A percentile compares a stretch with the other conserved stretches of the same genome.
These are phyloP conservation scores for Listronotus bonariensis DNA, from an alignment of 1,140 invertebrate genomes.

Conservation along the genomic window DNA sequence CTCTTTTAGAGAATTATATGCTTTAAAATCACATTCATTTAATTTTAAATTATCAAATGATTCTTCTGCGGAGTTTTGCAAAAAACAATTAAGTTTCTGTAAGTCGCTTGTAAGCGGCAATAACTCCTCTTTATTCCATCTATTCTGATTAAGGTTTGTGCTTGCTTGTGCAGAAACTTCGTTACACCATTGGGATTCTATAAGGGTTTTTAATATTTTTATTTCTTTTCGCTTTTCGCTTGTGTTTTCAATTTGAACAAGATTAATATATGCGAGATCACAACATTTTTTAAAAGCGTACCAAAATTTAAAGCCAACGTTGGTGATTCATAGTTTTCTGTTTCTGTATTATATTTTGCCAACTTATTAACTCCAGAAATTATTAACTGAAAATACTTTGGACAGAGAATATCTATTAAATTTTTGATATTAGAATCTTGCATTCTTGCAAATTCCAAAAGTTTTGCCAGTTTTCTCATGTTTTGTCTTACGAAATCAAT, in stretches of 20 bases:
- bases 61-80: constrained; percentile 5
- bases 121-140: constrained; percentile 2
- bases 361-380: constrained; percentile 7
- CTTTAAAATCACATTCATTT: background rate
- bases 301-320: constrained; percentile 7
- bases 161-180: constrained; percentile 6
- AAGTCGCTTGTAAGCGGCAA: constrained; percentile 5
- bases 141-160: constrained; percentile 1
- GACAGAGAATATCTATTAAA: constrained; percentile 5
- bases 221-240: constrained; percentile 6
- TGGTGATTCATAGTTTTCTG: constrained; percentile 6
- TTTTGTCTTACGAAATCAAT: background rate
- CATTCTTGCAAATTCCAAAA: constrained; percentile 3
- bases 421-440: background rate
- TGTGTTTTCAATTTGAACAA: constrained; percentile 2
- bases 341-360: constrained; percentile 5
- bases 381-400: constrained; percentile 1
- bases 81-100: constrained; percentile 2
- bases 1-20: background rate
- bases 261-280: constrained; percentile 6
- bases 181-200: constrained; percentile 5
- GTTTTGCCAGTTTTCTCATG: constrained; percentile 3
- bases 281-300: constrained; percentile 5
- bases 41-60: constrained; percentile 5
- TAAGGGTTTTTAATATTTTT: constrained; percentile 5